These are phyloP conservation scores for Oscheius sp. DNA, from an alignment of 2,888 invertebrate species.

Conservation along the genomic window DNA sequence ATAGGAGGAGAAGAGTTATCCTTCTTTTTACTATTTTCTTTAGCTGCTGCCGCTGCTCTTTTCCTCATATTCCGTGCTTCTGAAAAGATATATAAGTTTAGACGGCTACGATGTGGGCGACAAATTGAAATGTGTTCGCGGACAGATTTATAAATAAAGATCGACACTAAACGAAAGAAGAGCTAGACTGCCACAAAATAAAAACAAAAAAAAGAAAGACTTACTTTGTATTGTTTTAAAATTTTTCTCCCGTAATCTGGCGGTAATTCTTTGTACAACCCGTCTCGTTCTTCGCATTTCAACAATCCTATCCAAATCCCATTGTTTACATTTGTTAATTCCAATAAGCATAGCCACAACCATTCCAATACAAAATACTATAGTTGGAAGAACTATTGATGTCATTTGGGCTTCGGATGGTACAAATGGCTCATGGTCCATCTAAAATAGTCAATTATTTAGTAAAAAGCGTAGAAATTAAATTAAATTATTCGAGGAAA, in stretches of 20 bases:
- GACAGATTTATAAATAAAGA: background rate
- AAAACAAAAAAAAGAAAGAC: background rate
- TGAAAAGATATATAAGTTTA: constrained; percentile 29
- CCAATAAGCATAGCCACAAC: constrained; percentile 69
- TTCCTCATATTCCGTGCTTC: constrained; percentile 66
- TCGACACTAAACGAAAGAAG: background rate
- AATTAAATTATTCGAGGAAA: background rate
- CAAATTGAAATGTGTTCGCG: background rate
- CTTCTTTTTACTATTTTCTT: constrained; percentile 32
- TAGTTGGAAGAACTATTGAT: constrained; percentile 69
- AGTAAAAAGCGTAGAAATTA: background rate
- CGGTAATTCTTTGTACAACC: constrained; percentile 68
- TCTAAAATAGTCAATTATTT: background rate
- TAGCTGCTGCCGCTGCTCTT: constrained; percentile 50
- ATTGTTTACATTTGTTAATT: constrained; percentile 70
- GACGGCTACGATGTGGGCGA: background rate
- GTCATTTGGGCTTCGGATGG: constrained; percentile 65
- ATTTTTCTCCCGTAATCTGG: constrained; percentile 67
- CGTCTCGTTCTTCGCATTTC: constrained; percentile 69
- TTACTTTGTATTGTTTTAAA: constrained; percentile 68
- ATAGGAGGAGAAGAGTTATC: constrained; percentile 52
- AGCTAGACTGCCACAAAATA: background rate
- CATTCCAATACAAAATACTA: constrained; percentile 69
- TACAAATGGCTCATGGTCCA: constrained; percentile 49
- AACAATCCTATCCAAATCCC: constrained; percentile 69